These are phyloP conservation scores for Brachyrhaphis roseni DNA, from an alignment of 2,797 vertebrate genomes.

Conservation along the genomic window DNA sequence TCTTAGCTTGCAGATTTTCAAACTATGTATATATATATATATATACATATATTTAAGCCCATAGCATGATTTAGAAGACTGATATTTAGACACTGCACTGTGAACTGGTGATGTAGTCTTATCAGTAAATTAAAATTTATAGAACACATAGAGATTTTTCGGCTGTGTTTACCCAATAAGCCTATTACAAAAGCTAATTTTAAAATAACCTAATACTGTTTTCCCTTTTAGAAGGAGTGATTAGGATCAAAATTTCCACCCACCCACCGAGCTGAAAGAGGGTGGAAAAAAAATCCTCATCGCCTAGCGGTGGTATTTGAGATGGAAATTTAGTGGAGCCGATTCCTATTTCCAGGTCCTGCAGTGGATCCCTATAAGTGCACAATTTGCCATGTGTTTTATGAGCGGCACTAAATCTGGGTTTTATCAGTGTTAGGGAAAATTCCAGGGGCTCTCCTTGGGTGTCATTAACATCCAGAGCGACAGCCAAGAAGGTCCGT, in stretches of 20 bases:
- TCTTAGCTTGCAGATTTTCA: conserved; percentile 55
- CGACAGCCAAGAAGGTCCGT: conserved; percentile 22
- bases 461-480: conserved; percentile 51
- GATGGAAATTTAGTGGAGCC: conserved; percentile 69
- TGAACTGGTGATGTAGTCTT: conserved; percentile 11
- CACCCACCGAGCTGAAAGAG: conserved; percentile 42
- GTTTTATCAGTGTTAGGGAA: conserved; percentile 68
- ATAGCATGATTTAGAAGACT: conserved; percentile 15
- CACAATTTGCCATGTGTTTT: conserved; percentile 76
- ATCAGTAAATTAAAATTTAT: conserved; percentile 15
- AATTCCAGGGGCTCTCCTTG: conserved; percentile 53
- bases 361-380: conserved; percentile 59
- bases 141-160: conserved; percentile 3
- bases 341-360: conserved; percentile 65
- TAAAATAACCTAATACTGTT: conserved; percentile 9
- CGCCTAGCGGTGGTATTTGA: conserved; percentile 61
- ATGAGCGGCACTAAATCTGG: conserved; percentile 72
- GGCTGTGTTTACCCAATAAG: conserved; percentile 13
- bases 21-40: conserved; percentile 33
- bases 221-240: conserved; percentile 35
- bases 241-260: conserved; percentile 36
- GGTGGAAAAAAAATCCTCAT: conserved; percentile 27
- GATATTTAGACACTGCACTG: conserved; percentile 7
- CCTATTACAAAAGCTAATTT: background rate
- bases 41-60: conserved; percentile 1